Conservation (phyloP, 2,797 vertebrate species). For the Epinephelus awoara region DNA sequence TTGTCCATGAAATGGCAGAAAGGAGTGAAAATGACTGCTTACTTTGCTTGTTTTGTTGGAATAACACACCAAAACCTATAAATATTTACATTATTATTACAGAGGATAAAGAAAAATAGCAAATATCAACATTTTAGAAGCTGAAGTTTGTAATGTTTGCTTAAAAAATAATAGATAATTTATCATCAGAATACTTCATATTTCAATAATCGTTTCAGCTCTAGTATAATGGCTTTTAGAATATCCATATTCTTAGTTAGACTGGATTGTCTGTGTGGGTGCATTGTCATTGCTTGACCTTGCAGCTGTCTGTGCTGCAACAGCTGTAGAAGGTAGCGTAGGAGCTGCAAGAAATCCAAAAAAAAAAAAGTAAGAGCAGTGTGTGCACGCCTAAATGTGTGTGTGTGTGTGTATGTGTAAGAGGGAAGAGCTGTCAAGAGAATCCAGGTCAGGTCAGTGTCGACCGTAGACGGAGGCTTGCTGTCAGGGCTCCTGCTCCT, state of each 20-base stretch:
- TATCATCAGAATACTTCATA: background rate
- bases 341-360: background rate
- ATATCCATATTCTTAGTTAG: background rate
- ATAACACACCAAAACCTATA: background rate
- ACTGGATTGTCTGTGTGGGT: background rate
- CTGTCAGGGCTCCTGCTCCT: slow-evolving; percentile 15
- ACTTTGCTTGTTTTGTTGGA: too few relatives aligned
- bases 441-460: slow-evolving; percentile 59
- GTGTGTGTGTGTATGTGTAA: background rate
- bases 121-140: background rate
- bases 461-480: slow-evolving; percentile 21
- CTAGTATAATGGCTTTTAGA: background rate
- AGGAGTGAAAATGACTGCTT: background rate
- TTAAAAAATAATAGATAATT: background rate
- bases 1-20: background rate
- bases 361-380: too few relatives aligned
- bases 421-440: slow-evolving; percentile 40
- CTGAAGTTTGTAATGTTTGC: background rate
- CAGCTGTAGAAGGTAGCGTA: slow-evolving; percentile 1
- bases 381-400: background rate
- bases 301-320: slow-evolving; percentile 41
- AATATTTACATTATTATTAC: background rate
- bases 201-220: background rate
- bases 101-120: background rate
- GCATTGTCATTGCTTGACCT: slow-evolving; percentile 58